These are phyloP conservation scores for Euura saliciscinereae DNA, from an alignment of 1,140 invertebrate species.

Conservation along the genomic window DNA sequence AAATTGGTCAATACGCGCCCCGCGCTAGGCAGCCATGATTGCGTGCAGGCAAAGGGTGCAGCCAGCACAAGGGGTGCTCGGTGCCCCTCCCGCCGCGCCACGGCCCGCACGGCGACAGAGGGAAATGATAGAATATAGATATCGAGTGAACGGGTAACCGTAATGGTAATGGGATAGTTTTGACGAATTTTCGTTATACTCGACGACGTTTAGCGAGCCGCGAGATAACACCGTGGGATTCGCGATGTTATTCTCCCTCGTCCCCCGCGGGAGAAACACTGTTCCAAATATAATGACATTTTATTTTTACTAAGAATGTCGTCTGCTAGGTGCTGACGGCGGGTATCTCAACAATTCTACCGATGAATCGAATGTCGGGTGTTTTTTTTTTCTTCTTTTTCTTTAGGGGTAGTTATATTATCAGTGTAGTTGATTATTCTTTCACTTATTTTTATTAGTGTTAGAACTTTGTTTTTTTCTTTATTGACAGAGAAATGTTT, in stretches of 20 bases:
- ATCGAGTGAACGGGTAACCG: not conserved
- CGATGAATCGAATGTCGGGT: not conserved
- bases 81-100: conserved; percentile 9
- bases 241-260: not conserved
- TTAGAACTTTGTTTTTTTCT: not conserved
- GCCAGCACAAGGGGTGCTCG: conserved; percentile 31
- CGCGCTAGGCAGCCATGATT: conserved; percentile 56
- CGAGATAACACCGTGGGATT: not conserved
- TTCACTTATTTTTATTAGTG: no score
- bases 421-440: no score
- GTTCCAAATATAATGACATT: conserved; percentile 44
- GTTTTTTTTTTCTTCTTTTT: conserved; percentile 14
- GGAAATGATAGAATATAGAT: conserved; percentile 7
- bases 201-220: not conserved
- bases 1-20: conserved; percentile 53
- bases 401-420: no score
- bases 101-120: not conserved
- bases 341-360: not conserved
- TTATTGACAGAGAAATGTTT: conserved; percentile 9
- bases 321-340: conserved; percentile 35
- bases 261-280: conserved; percentile 23
- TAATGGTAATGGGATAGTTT: no score
- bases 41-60: conserved; percentile 48
- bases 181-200: conserved; percentile 11
- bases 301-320: conserved; percentile 50